Conservation (phyloP, 1,140 invertebrate species). For the Chironomus striatipennis region DNA sequence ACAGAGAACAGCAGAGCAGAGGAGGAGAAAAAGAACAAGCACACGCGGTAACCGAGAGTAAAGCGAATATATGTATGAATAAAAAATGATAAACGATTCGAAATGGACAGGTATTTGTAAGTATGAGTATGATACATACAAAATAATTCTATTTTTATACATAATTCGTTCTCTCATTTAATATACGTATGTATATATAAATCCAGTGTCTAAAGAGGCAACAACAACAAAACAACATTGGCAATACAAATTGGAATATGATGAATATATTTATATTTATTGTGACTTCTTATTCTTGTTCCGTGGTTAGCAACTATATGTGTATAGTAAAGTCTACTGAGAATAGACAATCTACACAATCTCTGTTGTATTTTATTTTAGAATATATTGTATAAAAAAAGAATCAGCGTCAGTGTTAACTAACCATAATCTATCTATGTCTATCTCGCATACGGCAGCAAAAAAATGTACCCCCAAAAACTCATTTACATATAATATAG, state of each 20-base stretch:
- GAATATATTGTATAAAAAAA: no score
- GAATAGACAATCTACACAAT: neutral
- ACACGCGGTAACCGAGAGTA: neutral
- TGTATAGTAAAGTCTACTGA: neutral
- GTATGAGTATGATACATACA: neutral
- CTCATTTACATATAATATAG: neutral
- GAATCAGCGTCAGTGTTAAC: no score
- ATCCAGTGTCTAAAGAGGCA: neutral
- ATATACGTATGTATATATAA: neutral
- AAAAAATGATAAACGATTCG: constrained; percentile 4
- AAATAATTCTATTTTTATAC: constrained; percentile 15
- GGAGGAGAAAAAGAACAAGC: neutral
- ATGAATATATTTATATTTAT: neutral
- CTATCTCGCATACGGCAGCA: no score
- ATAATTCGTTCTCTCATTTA: neutral
- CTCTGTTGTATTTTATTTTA: no score
- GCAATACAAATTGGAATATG: neutral
- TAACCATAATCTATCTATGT: no score
- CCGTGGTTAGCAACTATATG: neutral
- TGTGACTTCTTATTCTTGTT: neutral
- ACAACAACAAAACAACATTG: neutral
- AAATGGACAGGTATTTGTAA: constrained; percentile 8
- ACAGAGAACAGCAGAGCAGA: no score
- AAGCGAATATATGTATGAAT: neutral
- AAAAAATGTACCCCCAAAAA: neutral